Conservation (phyloP, 2,888 invertebrate genomes). For the Oscheius myriophilus region DNA sequence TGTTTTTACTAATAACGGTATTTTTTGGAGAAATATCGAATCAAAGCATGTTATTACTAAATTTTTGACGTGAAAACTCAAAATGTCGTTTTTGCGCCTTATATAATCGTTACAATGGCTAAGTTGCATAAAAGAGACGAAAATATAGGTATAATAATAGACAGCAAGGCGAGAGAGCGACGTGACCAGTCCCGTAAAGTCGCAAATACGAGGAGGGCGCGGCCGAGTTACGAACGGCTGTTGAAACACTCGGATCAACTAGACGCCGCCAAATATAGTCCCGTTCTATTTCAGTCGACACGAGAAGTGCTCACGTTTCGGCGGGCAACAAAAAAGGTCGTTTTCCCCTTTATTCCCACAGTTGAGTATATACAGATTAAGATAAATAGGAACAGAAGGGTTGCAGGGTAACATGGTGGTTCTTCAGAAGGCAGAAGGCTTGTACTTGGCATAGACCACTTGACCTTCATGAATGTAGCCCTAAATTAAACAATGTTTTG, state of each 20-base stretch:
- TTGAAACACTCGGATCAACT: slow-evolving; percentile 30
- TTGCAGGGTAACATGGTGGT: not conserved
- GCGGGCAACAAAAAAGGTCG: not conserved
- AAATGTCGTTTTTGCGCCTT: no score
- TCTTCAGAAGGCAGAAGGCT: slow-evolving; percentile 38
- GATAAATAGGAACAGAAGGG: not conserved
- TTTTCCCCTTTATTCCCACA: no score
- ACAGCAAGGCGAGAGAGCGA: slow-evolving; percentile 16
- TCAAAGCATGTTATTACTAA: no score
- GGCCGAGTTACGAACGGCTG: slow-evolving; percentile 30
- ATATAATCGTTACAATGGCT: no score
- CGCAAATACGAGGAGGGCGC: slow-evolving; percentile 30
- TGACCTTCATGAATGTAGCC: slow-evolving; percentile 50
- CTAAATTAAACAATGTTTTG: slow-evolving; percentile 6
- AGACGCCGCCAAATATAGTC: slow-evolving; percentile 23
- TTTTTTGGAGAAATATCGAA: no score
- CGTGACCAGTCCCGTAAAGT: slow-evolving; percentile 30
- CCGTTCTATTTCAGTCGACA: slow-evolving; percentile 16
- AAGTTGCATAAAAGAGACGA: no score
- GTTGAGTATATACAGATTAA: not conserved
- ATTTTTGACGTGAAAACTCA: no score
- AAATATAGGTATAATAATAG: not conserved
- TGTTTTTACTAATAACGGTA: no score
- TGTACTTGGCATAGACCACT: slow-evolving; percentile 45
- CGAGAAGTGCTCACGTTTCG: not conserved